Evolutionary conservation across 2,888 invertebrate genomes (phyloP), one percentile per base, ranked within the genome.

Genomic region (Epirrita christyi): DNA sequence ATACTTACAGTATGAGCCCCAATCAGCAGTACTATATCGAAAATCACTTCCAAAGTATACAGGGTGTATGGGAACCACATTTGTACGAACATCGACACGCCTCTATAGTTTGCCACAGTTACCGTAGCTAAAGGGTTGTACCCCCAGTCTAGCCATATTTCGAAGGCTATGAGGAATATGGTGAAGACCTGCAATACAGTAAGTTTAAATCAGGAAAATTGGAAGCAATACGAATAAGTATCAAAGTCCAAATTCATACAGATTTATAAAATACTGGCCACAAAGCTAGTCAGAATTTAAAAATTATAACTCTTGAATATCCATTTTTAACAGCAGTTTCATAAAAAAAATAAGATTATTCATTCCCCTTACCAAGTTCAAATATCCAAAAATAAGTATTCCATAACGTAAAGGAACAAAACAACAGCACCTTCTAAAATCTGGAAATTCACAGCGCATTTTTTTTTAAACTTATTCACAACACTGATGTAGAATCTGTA

Each of bases 381-480:
- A 50, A 59, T 71, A 75, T 37, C 78, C 82, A 55, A 80, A 79
- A 13, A 73, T 59, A 9, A 84, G 61, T 34, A 85, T 75, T 3
- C 86, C 85, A 47, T 72, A 67, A 6, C 84, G 68, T 11, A 83
- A 50, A 2, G 85, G 84, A 0, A 84, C 5, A 44, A 80, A 85
- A 27, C 67, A 70, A 40, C 78, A 83, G 44, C 84, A 85, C 48
- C 80, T 69, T 21, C 55, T 70, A 34, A 71, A 81, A 43, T 75
- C 76, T 0, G 84, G 83, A 43, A 82, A 67, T 67, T 84, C 80
- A 14, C 78, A 50, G 55, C 64, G 68, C 80, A 80, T 80, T 54
- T 43, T 63, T n/a, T 10, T 7, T 29, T 7, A 32, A 7, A 5
- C 0, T 32, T 9, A 9, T 32, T 32, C 32, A 32, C 21, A 21